Base-by-base conservation (phyloP, 2,113 vertebrate genomes). In the rabbit (Oryctolagus cuniculus) region DNA sequence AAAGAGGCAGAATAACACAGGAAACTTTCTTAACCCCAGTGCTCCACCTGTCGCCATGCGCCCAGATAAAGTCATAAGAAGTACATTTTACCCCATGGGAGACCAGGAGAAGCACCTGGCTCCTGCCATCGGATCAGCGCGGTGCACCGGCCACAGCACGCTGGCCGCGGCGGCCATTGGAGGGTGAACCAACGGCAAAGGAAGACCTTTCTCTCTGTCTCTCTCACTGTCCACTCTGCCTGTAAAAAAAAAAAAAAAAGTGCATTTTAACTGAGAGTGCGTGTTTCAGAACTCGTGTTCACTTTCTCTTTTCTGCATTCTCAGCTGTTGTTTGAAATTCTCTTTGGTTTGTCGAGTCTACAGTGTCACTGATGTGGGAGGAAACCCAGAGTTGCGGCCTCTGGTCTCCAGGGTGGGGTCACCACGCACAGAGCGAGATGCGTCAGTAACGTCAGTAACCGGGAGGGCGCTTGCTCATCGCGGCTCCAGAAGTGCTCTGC, bases 1-100 rank as follows among this genome's bases (percentile, higher is more conserved):
- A 95, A 93, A 86, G 70, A 79, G 25, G 51, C 8, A 90, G 25
- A 81, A 83, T 77, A 86, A 79, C 31, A 63, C 36, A 86, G 22
- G 55, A 85, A 83, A 89, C 91, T 95, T 55, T 89, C 91, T 95
- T 63, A 89, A 84, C 38, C 85, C 86, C 80, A 87, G 74, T 55
- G 17, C 66, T 93, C 61, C 87, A 82, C 75, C 63, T 90, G 27
- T 93, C 77, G 75, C 38, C 34, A 67, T 78, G 31, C 82, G 7
- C 13, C 27, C 27, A 85, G 80, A 72, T 92, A 88, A 92, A 94
- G 70, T 70, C 86, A 80, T 87, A 87, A 89, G 63, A 49, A 70
- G 89, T 81, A 21, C 31, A 53, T 91, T 83, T 96, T 92, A 82
- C n/a, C n/a, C n/a, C n/a, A n/a, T n/a, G n/a, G n/a, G n/a, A n/a